A percentile compares a stretch with the other conserved stretches of the same genome.
Evolutionary conservation across 2,113 vertebrate species (phyloP).

Genomic region (Osmerus mordax): DNA sequence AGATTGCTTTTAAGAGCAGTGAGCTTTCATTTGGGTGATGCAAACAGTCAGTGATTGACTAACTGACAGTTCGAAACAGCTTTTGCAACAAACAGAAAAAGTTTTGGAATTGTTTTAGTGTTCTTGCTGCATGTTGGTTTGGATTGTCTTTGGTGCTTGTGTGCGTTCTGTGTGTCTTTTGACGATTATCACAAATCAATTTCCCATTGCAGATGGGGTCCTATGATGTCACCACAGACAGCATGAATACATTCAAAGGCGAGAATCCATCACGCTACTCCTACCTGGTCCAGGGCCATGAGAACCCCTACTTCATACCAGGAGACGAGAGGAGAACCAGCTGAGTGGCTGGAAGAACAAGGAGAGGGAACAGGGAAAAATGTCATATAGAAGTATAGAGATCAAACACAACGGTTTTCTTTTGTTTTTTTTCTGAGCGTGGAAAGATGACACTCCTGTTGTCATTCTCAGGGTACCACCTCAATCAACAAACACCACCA

Average conservation of each 20-base stretch:
- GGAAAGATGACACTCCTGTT: not conserved
- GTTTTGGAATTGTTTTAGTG: no score
- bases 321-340: conserved; percentile 50
- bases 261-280: conserved; percentile 67
- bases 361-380: not conserved
- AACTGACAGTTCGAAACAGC: no score
- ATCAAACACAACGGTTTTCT: not conserved
- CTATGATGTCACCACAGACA: conserved; percentile 58
- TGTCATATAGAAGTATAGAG: not conserved
- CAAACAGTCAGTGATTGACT: no score
- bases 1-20: no score
- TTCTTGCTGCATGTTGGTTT: not conserved
- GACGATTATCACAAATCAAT: not conserved
- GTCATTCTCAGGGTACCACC: not conserved
- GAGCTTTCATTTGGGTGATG: no score
- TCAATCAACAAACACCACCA: conserved; percentile 26
- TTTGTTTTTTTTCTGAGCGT: no score
- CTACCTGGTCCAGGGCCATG: conserved; percentile 74
- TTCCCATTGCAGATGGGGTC: conserved; percentile 63
- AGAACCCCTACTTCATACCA: conserved; percentile 73
- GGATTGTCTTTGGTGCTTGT: not conserved
- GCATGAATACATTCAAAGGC: conserved; percentile 72
- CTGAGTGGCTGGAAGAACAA: conserved; percentile 30
- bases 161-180: conserved; percentile 2
- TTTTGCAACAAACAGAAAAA: no score